Conservation (phyloP, 2,797 vertebrate species). For the Peromyscus attwateri region DNA sequence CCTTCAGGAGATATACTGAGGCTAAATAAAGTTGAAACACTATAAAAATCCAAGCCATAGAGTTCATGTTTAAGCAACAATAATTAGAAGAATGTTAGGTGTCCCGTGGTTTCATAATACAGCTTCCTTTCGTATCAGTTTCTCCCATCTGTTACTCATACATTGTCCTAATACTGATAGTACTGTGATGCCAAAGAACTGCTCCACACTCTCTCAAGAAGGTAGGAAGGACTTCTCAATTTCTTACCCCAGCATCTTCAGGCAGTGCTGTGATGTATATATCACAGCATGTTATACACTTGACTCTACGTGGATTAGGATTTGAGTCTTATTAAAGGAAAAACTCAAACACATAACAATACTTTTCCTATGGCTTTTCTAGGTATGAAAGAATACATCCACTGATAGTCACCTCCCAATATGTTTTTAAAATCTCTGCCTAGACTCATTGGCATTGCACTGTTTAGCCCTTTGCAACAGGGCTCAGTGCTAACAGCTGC, state of each 20-base stretch:
- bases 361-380: neutral
- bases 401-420: neutral
- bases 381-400: neutral
- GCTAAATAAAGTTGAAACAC: slow-evolving; percentile 15
- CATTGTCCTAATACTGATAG: neutral
- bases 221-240: neutral
- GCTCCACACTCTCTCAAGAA: neutral
- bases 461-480: neutral
- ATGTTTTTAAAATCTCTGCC: neutral
- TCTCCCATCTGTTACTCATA: neutral
- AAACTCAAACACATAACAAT: neutral
- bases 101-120: neutral
- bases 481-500: slow-evolving; percentile 35
- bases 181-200: neutral
- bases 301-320: neutral
- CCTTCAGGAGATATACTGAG: neutral
- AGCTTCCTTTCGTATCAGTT: neutral
- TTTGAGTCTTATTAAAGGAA: neutral
- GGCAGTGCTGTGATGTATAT: neutral
- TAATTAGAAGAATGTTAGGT: neutral
- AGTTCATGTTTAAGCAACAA: neutral
- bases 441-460: neutral
- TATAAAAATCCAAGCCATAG: neutral
- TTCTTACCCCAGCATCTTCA: neutral
- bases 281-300: neutral